A percentile compares a stretch with the other conserved stretches of the same genome.
Evolutionary conservation across 2,797 vertebrate species (phyloP).

Genomic region (Sitta carolinensis): DNA sequence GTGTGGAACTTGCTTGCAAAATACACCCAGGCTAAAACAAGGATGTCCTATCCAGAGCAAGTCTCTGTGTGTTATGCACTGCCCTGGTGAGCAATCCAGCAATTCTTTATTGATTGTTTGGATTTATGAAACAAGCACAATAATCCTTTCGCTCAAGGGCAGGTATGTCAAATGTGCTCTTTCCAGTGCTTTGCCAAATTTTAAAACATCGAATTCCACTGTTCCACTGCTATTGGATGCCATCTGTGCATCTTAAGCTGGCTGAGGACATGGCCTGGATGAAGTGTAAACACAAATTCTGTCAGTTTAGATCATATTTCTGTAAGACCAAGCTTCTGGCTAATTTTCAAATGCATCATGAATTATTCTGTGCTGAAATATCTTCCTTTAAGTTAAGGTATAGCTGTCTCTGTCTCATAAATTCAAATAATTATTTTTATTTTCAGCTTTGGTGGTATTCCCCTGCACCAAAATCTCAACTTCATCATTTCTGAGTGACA

Average conservation of each 20-base stretch:
- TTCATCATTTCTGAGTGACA: constrained; percentile 37
- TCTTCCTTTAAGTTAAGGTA: not conserved
- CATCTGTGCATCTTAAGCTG: not conserved
- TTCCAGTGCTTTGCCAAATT: not conserved
- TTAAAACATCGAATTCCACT: not conserved
- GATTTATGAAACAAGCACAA: not conserved
- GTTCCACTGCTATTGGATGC: not conserved
- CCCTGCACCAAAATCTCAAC: not conserved
- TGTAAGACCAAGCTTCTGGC: not conserved
- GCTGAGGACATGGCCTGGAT: not conserved
- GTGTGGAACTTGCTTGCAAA: not conserved
- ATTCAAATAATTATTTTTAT: not conserved
- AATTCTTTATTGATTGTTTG: not conserved
- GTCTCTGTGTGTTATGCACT: not conserved
- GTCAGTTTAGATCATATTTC: not conserved
- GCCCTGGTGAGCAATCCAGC: not conserved
- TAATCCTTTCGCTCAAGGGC: not conserved
- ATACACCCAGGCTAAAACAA: not conserved
- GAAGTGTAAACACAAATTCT: not conserved
- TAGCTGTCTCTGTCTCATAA: not conserved
- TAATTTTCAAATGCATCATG: not conserved
- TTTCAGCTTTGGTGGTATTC: not conserved
- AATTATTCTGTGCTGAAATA: not conserved
- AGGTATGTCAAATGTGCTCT: not conserved
- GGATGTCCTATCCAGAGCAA: not conserved